Conservation (phyloP, 2,113 vertebrate genomes). For the Merops nubicus region DNA sequence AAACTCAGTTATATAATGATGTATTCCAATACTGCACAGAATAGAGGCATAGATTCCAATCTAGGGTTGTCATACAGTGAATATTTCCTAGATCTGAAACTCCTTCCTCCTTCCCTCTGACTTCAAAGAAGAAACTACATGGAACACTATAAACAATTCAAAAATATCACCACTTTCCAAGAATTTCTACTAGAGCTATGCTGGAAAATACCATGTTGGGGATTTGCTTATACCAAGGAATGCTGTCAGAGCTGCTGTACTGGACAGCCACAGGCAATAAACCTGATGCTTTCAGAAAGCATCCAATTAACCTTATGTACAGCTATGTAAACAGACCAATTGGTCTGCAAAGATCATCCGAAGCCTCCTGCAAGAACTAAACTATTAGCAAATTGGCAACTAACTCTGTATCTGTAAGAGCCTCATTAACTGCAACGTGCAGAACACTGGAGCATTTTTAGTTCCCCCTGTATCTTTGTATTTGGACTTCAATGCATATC, state of each 20-base stretch:
- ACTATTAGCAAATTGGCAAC: neutral
- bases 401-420: neutral
- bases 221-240: neutral
- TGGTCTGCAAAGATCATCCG: neutral
- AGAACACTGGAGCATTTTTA: neutral
- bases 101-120: neutral
- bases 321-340: neutral
- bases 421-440: neutral
- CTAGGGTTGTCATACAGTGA: neutral
- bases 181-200: neutral
- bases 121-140: neutral
- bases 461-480: neutral
- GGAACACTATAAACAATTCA: neutral
- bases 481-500: neutral
- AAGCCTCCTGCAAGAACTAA: neutral
- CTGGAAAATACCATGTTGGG: neutral
- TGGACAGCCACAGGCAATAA: neutral
- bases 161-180: neutral
- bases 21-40: neutral
- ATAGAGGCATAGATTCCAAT: neutral
- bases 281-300: neutral
- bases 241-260: neutral
- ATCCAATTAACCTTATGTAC: neutral
- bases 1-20: neutral
- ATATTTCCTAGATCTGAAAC: neutral